phyloP scores from a whole-genome alignment of 2,113 vertebrate genomes.

The Azemiops feae region DNA sequence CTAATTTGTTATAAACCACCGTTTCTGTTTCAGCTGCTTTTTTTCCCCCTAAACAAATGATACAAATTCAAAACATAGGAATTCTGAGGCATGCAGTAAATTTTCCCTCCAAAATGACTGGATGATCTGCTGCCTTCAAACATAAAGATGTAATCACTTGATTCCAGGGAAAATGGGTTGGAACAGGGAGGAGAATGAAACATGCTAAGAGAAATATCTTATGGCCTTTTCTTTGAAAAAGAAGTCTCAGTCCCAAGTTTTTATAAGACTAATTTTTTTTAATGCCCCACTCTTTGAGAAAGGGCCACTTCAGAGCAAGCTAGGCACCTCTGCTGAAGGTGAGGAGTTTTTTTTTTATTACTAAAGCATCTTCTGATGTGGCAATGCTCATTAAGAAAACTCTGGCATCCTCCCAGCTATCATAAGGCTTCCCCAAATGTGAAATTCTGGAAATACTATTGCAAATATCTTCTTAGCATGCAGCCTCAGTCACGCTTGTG shows the following conservation, averaged over 20 bases:
- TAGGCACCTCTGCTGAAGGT: not conserved
- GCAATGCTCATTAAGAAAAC: not conserved
- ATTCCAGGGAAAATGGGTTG: not conserved
- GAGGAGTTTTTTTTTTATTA: not conserved
- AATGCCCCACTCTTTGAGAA: not conserved
- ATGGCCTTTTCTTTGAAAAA: not conserved
- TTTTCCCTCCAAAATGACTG: not conserved
- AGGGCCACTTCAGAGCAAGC: not conserved
- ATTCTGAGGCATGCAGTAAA: not conserved
- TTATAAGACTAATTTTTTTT: not conserved
- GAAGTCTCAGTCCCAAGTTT: not conserved
- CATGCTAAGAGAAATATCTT: not conserved
- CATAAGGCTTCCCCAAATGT: not conserved
- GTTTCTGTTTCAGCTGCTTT: not conserved
- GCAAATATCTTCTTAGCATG: not conserved
- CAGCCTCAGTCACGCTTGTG: not conserved
- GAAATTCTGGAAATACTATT: not conserved
- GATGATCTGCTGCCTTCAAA: not conserved
- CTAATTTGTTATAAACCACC: not conserved
- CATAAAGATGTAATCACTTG: not conserved
- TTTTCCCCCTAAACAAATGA: not conserved
- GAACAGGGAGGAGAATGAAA: not conserved
- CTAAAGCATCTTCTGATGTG: not conserved
- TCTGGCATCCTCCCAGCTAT: not conserved
- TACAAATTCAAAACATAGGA: not conserved